Percentiles rank a stretch among this genome's conserved stretches.
These are phyloP conservation scores for Meghimatium bilineatum DNA, from an alignment of 2,888 invertebrate species.

Conservation along the genomic window DNA sequence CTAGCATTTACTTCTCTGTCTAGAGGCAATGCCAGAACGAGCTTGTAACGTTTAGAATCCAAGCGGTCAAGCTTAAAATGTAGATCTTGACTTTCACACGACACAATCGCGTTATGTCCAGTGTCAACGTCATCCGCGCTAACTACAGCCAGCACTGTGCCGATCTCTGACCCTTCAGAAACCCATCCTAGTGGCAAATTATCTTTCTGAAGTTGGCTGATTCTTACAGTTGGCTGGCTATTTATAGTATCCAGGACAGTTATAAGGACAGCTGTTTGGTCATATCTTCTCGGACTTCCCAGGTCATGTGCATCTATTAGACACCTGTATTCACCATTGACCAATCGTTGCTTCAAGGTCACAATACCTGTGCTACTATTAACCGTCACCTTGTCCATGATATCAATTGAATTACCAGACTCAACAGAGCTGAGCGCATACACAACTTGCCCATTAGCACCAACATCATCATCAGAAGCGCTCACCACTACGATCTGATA, in stretches of 20 bases:
- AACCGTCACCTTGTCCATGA: conserved; percentile 2
- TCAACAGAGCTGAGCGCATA: conserved; percentile 83
- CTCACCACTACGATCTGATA: conserved; percentile 83
- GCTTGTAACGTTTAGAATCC: neutral
- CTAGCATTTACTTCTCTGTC: neutral
- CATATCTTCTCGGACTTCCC: conserved; percentile 58
- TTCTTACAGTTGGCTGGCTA: conserved; percentile 64
- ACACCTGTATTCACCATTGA: conserved; percentile 52
- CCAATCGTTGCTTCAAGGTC: conserved; percentile 81
- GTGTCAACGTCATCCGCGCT: conserved; percentile 84
- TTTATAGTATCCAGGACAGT: conserved; percentile 67
- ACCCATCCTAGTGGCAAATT: conserved; percentile 32
- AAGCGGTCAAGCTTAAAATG: neutral
- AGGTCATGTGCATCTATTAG: conserved; percentile 60
- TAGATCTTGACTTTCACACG: neutral
- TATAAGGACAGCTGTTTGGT: conserved; percentile 60
- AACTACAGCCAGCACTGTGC: conserved; percentile 84
- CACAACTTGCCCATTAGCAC: conserved; percentile 95
- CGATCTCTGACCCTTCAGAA: conserved; percentile 81
- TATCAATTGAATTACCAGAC: conserved; percentile 78
- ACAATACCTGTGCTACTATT: conserved; percentile 74
- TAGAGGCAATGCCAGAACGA: neutral
- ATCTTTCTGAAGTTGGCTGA: conserved; percentile 46
- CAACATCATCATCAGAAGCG: conserved; percentile 93
- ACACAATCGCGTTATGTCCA: neutral